phyloP scores from a whole-genome alignment of 2,888 invertebrate species.

The Escarpia spicata region DNA sequence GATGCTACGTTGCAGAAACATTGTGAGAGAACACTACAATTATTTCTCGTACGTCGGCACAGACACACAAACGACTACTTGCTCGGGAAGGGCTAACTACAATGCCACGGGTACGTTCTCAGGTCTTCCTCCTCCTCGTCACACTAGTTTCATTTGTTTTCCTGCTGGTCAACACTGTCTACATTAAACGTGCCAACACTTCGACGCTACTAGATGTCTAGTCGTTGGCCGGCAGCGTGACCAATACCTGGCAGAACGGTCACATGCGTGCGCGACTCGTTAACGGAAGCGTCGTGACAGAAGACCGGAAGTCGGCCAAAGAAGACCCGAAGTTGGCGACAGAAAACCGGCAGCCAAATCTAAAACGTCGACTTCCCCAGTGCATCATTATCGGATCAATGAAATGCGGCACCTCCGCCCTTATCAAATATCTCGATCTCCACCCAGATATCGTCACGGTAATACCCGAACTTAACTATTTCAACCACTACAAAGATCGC shows the following conservation, averaged over 20 bases:
- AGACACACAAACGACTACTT: background rate
- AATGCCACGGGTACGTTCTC: background rate
- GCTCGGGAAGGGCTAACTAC: background rate
- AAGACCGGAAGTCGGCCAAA: background rate
- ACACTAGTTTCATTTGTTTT: background rate
- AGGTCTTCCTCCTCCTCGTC: background rate
- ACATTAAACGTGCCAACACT: background rate
- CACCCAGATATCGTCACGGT: slow-evolving; percentile 7
- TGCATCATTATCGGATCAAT: slow-evolving; percentile 9
- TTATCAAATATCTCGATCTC: background rate
- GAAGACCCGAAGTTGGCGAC: background rate
- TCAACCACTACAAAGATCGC: background rate
- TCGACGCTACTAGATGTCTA: background rate
- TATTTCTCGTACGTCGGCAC: background rate
- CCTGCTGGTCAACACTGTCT: background rate
- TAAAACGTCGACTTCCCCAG: background rate
- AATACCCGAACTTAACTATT: background rate
- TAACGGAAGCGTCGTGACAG: background rate
- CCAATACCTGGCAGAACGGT: background rate
- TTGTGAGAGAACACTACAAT: background rate
- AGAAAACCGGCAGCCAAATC: background rate
- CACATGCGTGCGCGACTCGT: background rate
- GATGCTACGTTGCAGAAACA: too few relatives aligned
- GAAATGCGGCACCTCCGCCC: background rate
- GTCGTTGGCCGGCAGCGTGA: background rate